phyloP scores from a whole-genome alignment of 64 coral and sea anemone species.

The Astreopora myriophthalma region DNA sequence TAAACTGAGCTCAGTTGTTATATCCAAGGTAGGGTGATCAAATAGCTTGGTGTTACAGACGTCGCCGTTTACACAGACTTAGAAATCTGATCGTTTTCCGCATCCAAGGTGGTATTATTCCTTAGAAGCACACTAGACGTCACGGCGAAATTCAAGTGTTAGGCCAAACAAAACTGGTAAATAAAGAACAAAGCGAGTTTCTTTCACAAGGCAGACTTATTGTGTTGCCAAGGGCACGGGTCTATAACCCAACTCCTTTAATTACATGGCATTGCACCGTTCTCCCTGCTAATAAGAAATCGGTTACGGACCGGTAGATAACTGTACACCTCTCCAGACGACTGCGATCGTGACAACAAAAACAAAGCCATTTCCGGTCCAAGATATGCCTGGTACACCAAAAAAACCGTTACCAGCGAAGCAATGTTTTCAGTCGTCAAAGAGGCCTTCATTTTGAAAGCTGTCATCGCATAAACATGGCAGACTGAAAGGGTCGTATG shows the following conservation, averaged over 20 bases:
- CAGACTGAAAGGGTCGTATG: background rate
- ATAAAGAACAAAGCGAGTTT: slow-evolving; percentile 16
- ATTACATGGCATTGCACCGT: background rate
- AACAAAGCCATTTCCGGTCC: slow-evolving; percentile 33
- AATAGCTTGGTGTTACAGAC: background rate
- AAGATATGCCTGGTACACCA: background rate
- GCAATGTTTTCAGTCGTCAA: background rate
- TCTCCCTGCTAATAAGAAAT: background rate
- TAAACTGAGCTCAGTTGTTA: background rate
- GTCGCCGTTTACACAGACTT: background rate
- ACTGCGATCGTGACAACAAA: background rate
- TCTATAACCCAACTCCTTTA: background rate
- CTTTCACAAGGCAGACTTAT: background rate
- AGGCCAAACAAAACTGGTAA: slow-evolving; percentile 23
- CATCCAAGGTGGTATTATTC: background rate
- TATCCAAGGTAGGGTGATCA: background rate
- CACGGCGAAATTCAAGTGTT: slow-evolving; percentile 45
- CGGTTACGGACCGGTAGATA: background rate
- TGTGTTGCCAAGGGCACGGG: background rate
- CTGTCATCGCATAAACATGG: background rate
- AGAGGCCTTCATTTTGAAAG: background rate
- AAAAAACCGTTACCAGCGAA: background rate
- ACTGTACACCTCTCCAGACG: background rate
- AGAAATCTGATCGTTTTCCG: slow-evolving; percentile 9
- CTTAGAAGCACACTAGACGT: background rate